Evolutionary conservation across 2,888 invertebrate species (phyloP), one percentile per base, ranked within the genome.

Genomic region (Girardia tigrina): DNA sequence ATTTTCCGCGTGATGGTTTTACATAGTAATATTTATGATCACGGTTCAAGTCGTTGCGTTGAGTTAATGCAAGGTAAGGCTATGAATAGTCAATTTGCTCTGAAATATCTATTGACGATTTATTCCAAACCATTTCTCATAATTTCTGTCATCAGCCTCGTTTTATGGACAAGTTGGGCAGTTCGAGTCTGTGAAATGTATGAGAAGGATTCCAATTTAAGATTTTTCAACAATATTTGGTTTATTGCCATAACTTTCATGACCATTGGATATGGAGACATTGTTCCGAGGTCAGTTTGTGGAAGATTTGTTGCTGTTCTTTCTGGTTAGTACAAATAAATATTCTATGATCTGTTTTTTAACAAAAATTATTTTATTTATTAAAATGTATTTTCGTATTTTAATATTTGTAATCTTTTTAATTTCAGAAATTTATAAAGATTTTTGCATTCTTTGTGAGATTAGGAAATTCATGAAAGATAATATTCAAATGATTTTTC

Each of bases 241-340:
- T 56, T 56, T n/a, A 56, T 56, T 2, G 56, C 56, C 4, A 56
- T 56, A 12, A 56, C 56, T 6, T 56, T 56, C 23, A 56, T 56
- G 56, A 56, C 56, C 6, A 56, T 56, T n/a, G 56, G 56, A 56
- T 56, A 56, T n/a, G 56, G 56, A 4, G 56, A 56, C 23, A 56
- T 56, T 23, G 56, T 56, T 56, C 56, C 56, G n/a, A n/a, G 56
- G n/a, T 56, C 56, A 56, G 56, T 56, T 56, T 56, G 56, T 56
- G 56, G 56, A 2, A 4, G 56, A 56, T 56, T 56, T n/a, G n/a
- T 56, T 8, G 56, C 56, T 56, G 56, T 56, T 12, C 56, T 56
- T n/a, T 56, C 56, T 6, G 56, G 56, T 56, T n/a, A n/a, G n/a
- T n/a, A n/a, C n/a, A n/a, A n/a, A n/a, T n/a, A n/a, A n/a, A n/a